These are phyloP conservation scores for Sebastes melanostomus DNA, from an alignment of 2,797 vertebrate genomes.

Conservation along the genomic window DNA sequence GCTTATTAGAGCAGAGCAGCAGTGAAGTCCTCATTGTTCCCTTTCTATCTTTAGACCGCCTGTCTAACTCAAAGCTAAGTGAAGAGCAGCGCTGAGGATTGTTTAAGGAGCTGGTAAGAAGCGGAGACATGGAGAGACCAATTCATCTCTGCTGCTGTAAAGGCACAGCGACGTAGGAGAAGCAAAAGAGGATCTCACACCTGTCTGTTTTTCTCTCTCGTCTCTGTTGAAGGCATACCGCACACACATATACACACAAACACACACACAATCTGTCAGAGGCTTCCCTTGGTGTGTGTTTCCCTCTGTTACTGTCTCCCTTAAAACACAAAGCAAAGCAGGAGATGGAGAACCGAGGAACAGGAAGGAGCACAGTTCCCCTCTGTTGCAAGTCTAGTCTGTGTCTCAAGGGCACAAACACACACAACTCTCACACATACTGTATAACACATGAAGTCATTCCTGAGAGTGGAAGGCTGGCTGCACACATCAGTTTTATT, in stretches of 20 bases:
- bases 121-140: constrained; percentile 16
- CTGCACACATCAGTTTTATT: background rate
- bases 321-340: constrained; percentile 29
- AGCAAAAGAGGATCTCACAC: constrained; percentile 43
- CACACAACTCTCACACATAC: background rate
- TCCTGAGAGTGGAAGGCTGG: background rate
- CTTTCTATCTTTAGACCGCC: constrained; percentile 67
- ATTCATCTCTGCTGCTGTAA: constrained; percentile 48
- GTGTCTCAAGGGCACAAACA: constrained; percentile 6
- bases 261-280: constrained; percentile 14
- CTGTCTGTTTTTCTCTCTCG: constrained; percentile 19
- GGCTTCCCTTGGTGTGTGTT: background rate
- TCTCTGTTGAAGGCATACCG: constrained; percentile 24
- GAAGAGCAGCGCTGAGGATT: constrained; percentile 28
- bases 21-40: constrained; percentile 47
- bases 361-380: constrained; percentile 6
- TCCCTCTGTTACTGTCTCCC: constrained; percentile 15
- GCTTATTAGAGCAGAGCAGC: constrained; percentile 48
- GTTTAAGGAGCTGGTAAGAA: constrained; percentile 45
- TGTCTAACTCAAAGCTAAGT: constrained; percentile 62
- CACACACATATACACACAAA: background rate
- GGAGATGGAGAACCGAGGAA: constrained; percentile 17
- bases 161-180: constrained; percentile 5
- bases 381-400: background rate
- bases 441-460: background rate